These are phyloP conservation scores for Acromyrmex heyeri DNA, from an alignment of 1,140 invertebrate genomes.

Conservation along the genomic window DNA sequence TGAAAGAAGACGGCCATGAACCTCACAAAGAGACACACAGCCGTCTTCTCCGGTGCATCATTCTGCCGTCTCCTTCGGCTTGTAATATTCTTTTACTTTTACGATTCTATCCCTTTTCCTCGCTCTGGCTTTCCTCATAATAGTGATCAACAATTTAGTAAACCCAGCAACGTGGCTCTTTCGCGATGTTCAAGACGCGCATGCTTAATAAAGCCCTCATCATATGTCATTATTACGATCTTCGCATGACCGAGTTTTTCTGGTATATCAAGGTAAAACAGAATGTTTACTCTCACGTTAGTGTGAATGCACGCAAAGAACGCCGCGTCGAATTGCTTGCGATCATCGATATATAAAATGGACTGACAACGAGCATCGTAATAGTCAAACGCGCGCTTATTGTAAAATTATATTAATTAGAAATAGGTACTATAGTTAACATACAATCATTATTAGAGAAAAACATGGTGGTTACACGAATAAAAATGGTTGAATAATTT, in stretches of 20 bases:
- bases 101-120: constrained; percentile 6
- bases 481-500: too few species aligned
- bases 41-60: constrained; percentile 42
- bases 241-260: constrained; percentile 30
- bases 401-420: too few species aligned
- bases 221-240: background rate
- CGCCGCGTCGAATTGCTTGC: constrained; percentile 20
- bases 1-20: constrained; percentile 72
- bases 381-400: too few species aligned
- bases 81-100: constrained; percentile 19
- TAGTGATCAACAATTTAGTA: constrained; percentile 5
- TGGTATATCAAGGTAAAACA: background rate
- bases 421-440: too few species aligned
- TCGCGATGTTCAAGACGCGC: background rate
- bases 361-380: too few species aligned
- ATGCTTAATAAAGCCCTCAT: background rate
- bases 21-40: constrained; percentile 63
- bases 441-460: too few species aligned
- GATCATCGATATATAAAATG: too few species aligned
- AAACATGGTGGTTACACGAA: too few species aligned
- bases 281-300: constrained; percentile 33
- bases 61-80: constrained; percentile 32
- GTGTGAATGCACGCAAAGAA: background rate
- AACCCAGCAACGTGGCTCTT: too few species aligned
- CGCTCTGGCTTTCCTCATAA: background rate